Base-by-base conservation (phyloP, 2,797 vertebrate species). In the Scolopax rusticola region DNA sequence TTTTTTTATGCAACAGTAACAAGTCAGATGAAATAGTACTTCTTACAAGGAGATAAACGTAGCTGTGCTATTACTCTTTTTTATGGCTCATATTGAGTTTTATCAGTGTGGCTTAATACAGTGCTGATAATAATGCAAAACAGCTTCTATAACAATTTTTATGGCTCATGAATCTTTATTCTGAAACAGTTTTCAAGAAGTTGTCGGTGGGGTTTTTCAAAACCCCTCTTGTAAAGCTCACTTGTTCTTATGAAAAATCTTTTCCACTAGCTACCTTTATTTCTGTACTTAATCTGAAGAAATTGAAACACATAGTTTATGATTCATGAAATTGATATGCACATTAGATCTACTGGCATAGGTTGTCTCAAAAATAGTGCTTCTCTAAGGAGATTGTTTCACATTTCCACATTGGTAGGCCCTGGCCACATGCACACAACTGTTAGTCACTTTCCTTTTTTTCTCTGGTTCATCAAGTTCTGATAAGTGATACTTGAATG, bases 151-250 rank as follows among this genome's bases (percentile, higher is more conserved):
- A 90, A 70, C 25, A 77, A 8, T 88, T 96, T 93, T 74, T 84
- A 81, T 45, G 92, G 64, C 33, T 95, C 78, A 86, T 94, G 83
- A 87, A 87, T 96, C 75, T 94, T 87, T 86, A 90, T 90, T 95
- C 69, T 89, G 73, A 75, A 88, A 76, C 24, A 32, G 32, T 74
- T 96, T 90, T 85, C 67, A 90, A 73, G 59, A 76, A 93, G 71
- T 86, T 95, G 30, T 65, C 11, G 14, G 13, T 71, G 57, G 15
- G 17, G 10, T 81, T 87, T 92, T 91, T 74, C 21, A 45, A 57
- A 89, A 67, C 18, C 5, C 2, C 1, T 64, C 60, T 36, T 85
- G 24, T 74, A 96, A 74, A 94, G 50, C 41, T 33, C 11, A 27
- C 32, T 60, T 93, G n/a, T 84, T 94, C 76, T 38, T 87, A 75